Base-by-base conservation (phyloP, 2,888 invertebrate species). In the Microctonus hyperodae region DNA sequence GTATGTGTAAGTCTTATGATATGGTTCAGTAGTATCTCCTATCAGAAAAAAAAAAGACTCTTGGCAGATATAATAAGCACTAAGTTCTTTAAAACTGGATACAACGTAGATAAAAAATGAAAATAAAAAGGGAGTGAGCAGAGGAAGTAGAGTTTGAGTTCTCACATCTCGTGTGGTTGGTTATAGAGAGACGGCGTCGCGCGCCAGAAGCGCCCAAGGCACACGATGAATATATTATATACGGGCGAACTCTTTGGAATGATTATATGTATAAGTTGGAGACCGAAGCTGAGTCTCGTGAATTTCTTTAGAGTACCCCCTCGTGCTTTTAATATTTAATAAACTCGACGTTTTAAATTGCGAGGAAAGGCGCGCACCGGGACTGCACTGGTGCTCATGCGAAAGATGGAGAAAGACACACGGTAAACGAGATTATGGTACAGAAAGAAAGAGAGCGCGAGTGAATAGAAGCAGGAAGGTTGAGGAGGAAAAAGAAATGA, bases 311-410 rank as follows among this genome's bases (percentile, higher is more conserved):
- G 57, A 62, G 33, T 57, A 51, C 40, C 62, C 69, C 64, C 68
- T 68, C 58, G 68, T 68, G 67, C 70, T 69, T 69, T 72, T 70
- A 69, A 72, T 72, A 72, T 72, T 72, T 70, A 72, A 72, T 72
- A 72, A 72, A 68, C 69, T 68, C 67, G 70, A 57, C 67, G 64
- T 70, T 72, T 72, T 69, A 70, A 72, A 72, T 70, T 72, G 64
- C 70, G 63, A 69, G 59, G 63, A 55, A 68, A 57, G 55, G 51
- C 37, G 51, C 37, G 20, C 44, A 22, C 25, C 31, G 50, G 55
- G 53, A 58, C 62, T 65, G 53, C 35, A 28, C 55, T 64, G 53
- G 25, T 48, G 10, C 57, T 50, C 57, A 62, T 50, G 58, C 57
- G 50, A 57, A 44, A 48, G 31, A 57, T 31, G 10, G 31, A 53